These are phyloP conservation scores for Cantharis rustica DNA, from an alignment of 2,888 invertebrate genomes.

Conservation along the genomic window DNA sequence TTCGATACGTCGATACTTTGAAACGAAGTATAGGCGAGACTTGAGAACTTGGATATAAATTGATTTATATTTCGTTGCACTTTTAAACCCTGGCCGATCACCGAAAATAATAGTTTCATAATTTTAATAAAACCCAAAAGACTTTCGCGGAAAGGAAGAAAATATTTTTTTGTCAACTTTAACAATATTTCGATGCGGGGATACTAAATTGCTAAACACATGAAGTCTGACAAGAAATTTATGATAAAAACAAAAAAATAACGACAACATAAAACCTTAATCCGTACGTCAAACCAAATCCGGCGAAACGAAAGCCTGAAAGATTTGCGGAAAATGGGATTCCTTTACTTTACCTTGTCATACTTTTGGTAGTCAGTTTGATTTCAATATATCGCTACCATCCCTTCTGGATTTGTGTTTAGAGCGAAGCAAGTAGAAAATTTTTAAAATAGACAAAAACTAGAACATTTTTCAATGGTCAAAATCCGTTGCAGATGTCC, in stretches of 20 bases:
- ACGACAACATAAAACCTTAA: slow-evolving; percentile 22
- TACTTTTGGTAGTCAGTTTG: background rate
- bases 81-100: too few relatives aligned
- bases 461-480: background rate
- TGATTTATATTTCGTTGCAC: too few relatives aligned
- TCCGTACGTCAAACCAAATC: slow-evolving; percentile 23
- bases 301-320: slow-evolving; percentile 9
- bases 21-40: too few relatives aligned
- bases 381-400: background rate
- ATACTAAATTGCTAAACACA: slow-evolving; percentile 7
- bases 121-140: too few relatives aligned
- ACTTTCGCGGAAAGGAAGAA: background rate
- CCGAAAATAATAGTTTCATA: too few relatives aligned
- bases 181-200: background rate
- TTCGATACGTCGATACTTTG: background rate
- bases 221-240: slow-evolving; percentile 10
- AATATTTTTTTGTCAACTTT: background rate
- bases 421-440: background rate
- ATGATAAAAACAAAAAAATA: slow-evolving; percentile 16
- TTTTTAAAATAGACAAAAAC: background rate
- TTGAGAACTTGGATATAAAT: too few relatives aligned
- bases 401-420: background rate
- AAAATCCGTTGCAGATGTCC: background rate
- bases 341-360: slow-evolving; percentile 14
- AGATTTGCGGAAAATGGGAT: slow-evolving; percentile 15